Percentiles rank a stretch among this genome's conserved stretches.
Evolutionary conservation across 2,888 invertebrate species (phyloP).

Genomic region (Oscheius sp.): DNA sequence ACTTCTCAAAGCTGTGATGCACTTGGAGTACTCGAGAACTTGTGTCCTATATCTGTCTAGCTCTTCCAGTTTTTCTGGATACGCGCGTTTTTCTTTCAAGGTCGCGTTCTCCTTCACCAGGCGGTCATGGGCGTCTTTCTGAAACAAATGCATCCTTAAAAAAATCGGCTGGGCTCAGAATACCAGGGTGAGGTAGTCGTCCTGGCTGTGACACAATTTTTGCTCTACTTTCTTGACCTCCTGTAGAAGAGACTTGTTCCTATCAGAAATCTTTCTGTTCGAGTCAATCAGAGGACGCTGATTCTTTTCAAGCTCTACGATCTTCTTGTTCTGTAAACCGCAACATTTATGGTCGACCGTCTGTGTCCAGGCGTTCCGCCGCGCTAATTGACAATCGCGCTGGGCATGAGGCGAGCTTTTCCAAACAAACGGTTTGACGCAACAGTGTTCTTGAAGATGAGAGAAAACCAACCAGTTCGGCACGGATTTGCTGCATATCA

Average conservation of each 20-base stretch:
- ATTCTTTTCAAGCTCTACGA: constrained; percentile 71
- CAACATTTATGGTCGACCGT: neutral
- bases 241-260: constrained; percentile 60
- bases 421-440: neutral
- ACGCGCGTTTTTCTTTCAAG: constrained; percentile 67
- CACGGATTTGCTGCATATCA: constrained; percentile 67
- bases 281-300: constrained; percentile 69
- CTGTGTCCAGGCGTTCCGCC: constrained; percentile 7
- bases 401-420: constrained; percentile 10
- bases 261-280: constrained; percentile 66
- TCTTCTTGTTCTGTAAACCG: constrained; percentile 69
- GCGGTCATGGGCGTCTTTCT: constrained; percentile 70
- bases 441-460: neutral
- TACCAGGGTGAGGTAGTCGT: constrained; percentile 70
- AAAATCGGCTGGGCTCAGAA: constrained; percentile 6
- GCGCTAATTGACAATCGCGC: constrained; percentile 1
- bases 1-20: constrained; percentile 70
- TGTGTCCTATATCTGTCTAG: constrained; percentile 65
- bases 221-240: constrained; percentile 68
- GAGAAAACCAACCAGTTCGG: constrained; percentile 64
- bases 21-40: constrained; percentile 71
- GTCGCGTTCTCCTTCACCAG: constrained; percentile 65
- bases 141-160: constrained; percentile 28
- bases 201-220: constrained; percentile 62
- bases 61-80: constrained; percentile 72